These are phyloP conservation scores for Hemicrepidius hirtus DNA, from an alignment of 2,888 invertebrate species.

Conservation along the genomic window DNA sequence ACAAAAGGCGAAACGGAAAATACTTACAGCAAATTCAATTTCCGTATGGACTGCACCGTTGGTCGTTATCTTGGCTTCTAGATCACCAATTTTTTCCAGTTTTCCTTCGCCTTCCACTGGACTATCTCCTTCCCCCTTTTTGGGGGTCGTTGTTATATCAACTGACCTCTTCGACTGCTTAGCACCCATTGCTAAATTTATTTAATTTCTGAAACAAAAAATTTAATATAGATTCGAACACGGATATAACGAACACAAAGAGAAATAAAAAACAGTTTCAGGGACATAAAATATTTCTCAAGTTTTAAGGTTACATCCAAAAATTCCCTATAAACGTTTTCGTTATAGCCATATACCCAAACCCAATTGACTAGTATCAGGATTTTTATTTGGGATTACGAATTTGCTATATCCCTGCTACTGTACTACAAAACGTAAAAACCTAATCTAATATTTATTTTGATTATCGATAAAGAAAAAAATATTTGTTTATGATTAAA, in stretches of 20 bases:
- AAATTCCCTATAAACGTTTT: too few species aligned
- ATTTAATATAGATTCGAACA: too few species aligned
- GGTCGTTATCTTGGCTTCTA: constrained; percentile 81
- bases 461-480: background rate
- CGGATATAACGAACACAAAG: too few species aligned
- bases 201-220: background rate
- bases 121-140: constrained; percentile 71
- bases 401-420: too few species aligned
- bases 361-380: too few species aligned
- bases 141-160: constrained; percentile 85
- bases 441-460: too few species aligned
- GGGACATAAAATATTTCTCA: too few species aligned
- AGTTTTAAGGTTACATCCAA: too few species aligned
- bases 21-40: constrained; percentile 76
- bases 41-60: constrained; percentile 82
- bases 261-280: too few species aligned
- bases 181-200: constrained; percentile 79
- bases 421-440: too few species aligned
- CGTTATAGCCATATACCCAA: too few species aligned
- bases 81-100: constrained; percentile 85
- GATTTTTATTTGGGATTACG: too few species aligned
- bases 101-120: constrained; percentile 79
- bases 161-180: constrained; percentile 92
- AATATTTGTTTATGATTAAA: background rate
- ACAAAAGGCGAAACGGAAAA: background rate